A percentile compares a stretch with the other conserved stretches of the same genome.
Conservation (phyloP, 1,140 invertebrate species). For the Drosophila leontia region DNA sequence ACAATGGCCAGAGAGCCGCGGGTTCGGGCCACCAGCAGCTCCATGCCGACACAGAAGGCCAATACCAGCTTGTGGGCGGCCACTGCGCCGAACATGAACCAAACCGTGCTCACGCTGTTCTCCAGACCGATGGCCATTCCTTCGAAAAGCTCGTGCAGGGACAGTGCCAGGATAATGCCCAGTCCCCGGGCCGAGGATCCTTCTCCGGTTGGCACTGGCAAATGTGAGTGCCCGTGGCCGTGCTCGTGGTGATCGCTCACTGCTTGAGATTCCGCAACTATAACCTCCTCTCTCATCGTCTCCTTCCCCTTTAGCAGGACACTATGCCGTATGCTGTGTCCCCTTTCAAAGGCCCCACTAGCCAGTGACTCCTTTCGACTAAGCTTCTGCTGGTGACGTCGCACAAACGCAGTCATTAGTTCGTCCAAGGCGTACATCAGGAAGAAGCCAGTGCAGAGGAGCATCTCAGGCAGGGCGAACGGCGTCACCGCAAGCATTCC, state of each 20-base stretch:
- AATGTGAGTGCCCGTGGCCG: constrained; percentile 77
- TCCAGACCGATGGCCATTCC: constrained; percentile 95
- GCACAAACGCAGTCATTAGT: constrained; percentile 89
- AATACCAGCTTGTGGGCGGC: constrained; percentile 95
- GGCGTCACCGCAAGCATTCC: constrained; percentile 85
- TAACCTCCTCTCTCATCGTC: constrained; percentile 33
- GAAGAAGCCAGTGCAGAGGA: constrained; percentile 92
- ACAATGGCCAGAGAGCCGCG: constrained; percentile 87
- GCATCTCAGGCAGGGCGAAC: constrained; percentile 89
- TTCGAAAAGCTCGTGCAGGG: constrained; percentile 96
- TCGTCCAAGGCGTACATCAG: constrained; percentile 94
- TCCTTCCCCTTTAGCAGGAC: constrained; percentile 31
- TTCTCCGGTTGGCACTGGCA: constrained; percentile 74
- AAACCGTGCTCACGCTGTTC: constrained; percentile 88
- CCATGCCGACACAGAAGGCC: constrained; percentile 93
- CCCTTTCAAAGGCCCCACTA: constrained; percentile 69
- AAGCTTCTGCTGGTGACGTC: constrained; percentile 84
- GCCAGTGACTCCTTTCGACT: constrained; percentile 58
- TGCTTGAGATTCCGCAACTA: constrained; percentile 29
- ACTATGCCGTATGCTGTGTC: constrained; percentile 67
- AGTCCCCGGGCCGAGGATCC: constrained; percentile 89
- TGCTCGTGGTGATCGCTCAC: constrained; percentile 84
- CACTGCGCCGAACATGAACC: constrained; percentile 94
- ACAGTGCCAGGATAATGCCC: constrained; percentile 93
- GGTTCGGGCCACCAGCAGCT: constrained; percentile 89